Base-by-base conservation (phyloP, 2,113 vertebrate species). In the Odocoileus hemionus region DNA sequence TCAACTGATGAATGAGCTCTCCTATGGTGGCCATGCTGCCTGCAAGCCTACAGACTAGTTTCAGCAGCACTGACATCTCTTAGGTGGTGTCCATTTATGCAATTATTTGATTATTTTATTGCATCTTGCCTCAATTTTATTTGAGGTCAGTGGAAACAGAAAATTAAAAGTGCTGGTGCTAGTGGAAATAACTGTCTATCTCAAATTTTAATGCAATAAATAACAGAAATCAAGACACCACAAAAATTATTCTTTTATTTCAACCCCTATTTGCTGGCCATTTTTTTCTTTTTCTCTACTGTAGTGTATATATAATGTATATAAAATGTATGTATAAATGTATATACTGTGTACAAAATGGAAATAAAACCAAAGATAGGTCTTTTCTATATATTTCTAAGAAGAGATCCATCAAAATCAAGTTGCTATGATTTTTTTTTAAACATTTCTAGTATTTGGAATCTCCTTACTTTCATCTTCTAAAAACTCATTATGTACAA, bases 401-500 rank as follows among this genome's bases (percentile, higher is more conserved):
- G 86, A 10, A 50, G 43, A 83, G 47, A 86, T 54, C 64, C 16
- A 17, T 25, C 91, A 86, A 95, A 91, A 95, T 82, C 55, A 93
- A 85, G 39, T 85, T 93, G 64, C 87, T 15, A 96, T 67, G 33
- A 84, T 89, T 86, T 93, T 94, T 94, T 92, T 60, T 78, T n/a
- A 6, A 57, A 95, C 28, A 50, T n/a, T 57, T 96, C 83, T 83
- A 23, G 33, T 93, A 97, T 97, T 54, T 87, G 39, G 33, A 79
- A 54, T 28, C 7, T 89, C 39, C 52, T 54, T 13, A 52, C 45
- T 94, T 98, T 15, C 4, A 79, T 78, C 50, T 88, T 54, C 33
- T 47, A 93, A 93, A 58, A 94, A 97, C 2, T 95, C 93, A 98
- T 92, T 21, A 28, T 11, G 5, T 23, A 89, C 78, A 92, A 96